Evolutionary conservation across 2,797 vertebrate genomes (phyloP), one percentile per base, ranked within the genome.

Genomic region (Sebastes goodei): DNA sequence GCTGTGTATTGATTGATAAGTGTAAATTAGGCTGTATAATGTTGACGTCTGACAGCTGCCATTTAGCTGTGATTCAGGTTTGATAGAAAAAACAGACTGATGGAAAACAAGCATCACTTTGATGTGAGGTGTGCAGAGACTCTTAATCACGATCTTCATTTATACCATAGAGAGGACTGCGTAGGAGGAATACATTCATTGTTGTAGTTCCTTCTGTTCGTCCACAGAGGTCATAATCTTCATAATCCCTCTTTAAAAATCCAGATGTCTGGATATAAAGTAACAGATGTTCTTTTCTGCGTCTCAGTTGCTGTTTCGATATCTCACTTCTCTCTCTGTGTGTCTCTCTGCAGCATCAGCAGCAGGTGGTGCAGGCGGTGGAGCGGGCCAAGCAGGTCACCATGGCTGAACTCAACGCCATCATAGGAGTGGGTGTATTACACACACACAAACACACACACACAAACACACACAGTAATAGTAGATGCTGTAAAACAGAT

Each of bases 381-480:
- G 95, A 96, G 87, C 87, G 95, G 80, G 95, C 97, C 96, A 99
- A 99, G 93, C 98, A 99, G 96, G 97, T 99, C 95, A 99, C 98
- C 95, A 99, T 99, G 97, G 97, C 97, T 94, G 98, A 99, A 91
- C 96, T 99, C 94, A 99, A 99, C 75, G 97, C 97, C 92, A 98
- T 99, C 96, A 99, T 99, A 95, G 97, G 98, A 96, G 97, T 99
- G 97, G 94, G 97, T 98, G 94, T 76, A 86, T 70, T 69, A 3
- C 73, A 76, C 60, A 23, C 52, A 80, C 60, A 68, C 30, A 78
- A 15, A 80, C 73, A 15, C 75, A 42, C 63, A 42, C 30, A 77
- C 27, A 78, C 73, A 76, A 7, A 35, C 52, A 84, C n/a, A 77
- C 30, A 57, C n/a, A 74, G 38, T 42, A 14, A 27, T 29, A n/a